Conservation (phyloP, 2,888 invertebrate species). For the Drymonia ruficornis region DNA sequence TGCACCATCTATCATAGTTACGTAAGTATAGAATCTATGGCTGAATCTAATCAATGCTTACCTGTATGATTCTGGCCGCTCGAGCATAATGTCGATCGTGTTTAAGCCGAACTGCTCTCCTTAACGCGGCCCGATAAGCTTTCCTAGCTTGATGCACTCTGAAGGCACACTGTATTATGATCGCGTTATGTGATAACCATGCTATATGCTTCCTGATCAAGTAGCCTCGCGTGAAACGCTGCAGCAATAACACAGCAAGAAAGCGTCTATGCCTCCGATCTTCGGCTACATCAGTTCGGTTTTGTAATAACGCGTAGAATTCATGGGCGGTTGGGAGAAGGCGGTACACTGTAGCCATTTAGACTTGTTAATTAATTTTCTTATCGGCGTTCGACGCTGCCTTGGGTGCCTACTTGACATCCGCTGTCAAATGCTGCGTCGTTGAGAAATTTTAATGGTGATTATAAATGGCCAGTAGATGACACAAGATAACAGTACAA, state of each 20-base stretch:
- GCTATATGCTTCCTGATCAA: constrained; percentile 68
- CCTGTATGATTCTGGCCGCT: constrained; percentile 70
- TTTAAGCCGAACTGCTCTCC: constrained; percentile 63
- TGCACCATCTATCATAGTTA: no score
- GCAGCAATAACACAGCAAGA: constrained; percentile 60
- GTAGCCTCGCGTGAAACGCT: constrained; percentile 64
- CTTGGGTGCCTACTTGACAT: constrained; percentile 5
- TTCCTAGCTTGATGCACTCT: constrained; percentile 63
- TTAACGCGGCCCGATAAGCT: constrained; percentile 58
- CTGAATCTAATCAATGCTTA: no score
- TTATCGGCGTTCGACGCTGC: not conserved
- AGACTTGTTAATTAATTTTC: constrained; percentile 4
- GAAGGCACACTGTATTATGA: constrained; percentile 70
- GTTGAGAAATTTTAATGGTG: not conserved
- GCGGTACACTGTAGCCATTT: constrained; percentile 65
- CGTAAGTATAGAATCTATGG: no score
- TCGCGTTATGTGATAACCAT: constrained; percentile 67
- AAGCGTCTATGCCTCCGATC: constrained; percentile 52
- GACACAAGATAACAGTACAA: no score
- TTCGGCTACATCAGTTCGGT: constrained; percentile 58
- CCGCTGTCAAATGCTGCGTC: constrained; percentile 14
- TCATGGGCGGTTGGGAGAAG: constrained; percentile 53
- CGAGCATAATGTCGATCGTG: constrained; percentile 62
- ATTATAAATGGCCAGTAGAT: not conserved
- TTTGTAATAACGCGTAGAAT: constrained; percentile 62